Conservation (phyloP, 92 coral and sea anemone genomes). For the Isaurus tuberculatus region DNA sequence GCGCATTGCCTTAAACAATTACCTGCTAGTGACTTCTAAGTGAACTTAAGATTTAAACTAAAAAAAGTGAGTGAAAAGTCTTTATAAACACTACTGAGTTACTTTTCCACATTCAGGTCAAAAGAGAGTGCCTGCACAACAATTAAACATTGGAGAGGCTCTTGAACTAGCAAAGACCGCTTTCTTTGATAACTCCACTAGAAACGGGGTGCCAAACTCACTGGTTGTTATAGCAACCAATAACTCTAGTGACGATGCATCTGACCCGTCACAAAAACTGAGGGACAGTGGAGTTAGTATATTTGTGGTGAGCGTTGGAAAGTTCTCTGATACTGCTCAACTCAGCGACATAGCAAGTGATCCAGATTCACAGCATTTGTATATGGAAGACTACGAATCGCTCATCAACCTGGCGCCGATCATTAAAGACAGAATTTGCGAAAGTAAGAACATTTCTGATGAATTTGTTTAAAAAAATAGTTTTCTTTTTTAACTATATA, state of each 20-base stretch:
- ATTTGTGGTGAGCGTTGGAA: slow-evolving; percentile 75
- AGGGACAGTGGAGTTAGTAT: slow-evolving; percentile 82
- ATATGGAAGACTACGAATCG: slow-evolving; percentile 64
- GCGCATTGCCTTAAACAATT: too few species aligned
- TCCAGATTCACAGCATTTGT: slow-evolving; percentile 81
- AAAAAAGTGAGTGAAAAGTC: neutral
- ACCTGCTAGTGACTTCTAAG: too few species aligned
- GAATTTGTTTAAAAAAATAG: too few species aligned
- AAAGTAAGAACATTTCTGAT: slow-evolving; percentile 43
- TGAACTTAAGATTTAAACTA: neutral
- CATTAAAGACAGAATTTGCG: slow-evolving; percentile 70
- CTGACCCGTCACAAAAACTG: slow-evolving; percentile 74
- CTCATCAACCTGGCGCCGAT: slow-evolving; percentile 57
- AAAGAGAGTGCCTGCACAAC: neutral
- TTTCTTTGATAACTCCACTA: slow-evolving; percentile 62
- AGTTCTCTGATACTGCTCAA: slow-evolving; percentile 42
- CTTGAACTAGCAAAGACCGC: slow-evolving; percentile 62
- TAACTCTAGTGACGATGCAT: slow-evolving; percentile 68
- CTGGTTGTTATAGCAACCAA: slow-evolving; percentile 79
- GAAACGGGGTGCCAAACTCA: slow-evolving; percentile 70
- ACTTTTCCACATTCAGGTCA: neutral
- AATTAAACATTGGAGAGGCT: slow-evolving; percentile 67
- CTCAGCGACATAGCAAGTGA: slow-evolving; percentile 85
- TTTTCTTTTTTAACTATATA: too few species aligned
- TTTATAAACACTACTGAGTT: neutral